phyloP scores from a whole-genome alignment of 2,113 vertebrate genomes.

The Festucalex cinctus region DNA sequence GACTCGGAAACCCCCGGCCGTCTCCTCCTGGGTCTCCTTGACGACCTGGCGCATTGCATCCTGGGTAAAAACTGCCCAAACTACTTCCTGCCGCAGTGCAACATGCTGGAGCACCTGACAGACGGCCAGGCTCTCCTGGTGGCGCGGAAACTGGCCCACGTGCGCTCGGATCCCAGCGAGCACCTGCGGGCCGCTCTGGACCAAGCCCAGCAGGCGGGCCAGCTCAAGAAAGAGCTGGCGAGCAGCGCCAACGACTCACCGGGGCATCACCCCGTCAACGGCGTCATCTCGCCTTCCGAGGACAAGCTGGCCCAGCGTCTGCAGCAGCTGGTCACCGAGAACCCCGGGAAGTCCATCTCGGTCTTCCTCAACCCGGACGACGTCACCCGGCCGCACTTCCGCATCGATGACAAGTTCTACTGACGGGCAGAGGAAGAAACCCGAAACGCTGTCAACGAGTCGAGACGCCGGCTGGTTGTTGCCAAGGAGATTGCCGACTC shows the following conservation, averaged over 20 bases:
- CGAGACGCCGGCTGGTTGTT: conserved; percentile 40
- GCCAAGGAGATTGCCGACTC: conserved; percentile 44
- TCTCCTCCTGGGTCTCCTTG: conserved; percentile 80
- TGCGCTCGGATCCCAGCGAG: conserved; percentile 77
- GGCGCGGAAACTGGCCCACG: conserved; percentile 72
- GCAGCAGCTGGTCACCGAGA: conserved; percentile 80
- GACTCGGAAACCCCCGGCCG: conserved; percentile 75
- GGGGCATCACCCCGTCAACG: conserved; percentile 51
- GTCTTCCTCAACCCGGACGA: conserved; percentile 81
- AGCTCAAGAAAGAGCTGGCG: conserved; percentile 72
- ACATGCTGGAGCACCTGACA: conserved; percentile 76
- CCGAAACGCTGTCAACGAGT: conserved; percentile 43
- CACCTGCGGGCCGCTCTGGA: conserved; percentile 79
- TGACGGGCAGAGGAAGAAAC: conserved; percentile 42
- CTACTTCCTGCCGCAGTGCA: conserved; percentile 81
- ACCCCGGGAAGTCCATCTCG: conserved; percentile 79
- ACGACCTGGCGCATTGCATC: conserved; percentile 80
- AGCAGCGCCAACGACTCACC: conserved; percentile 68
- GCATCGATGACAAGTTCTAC: conserved; percentile 81
- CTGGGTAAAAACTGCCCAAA: conserved; percentile 79
- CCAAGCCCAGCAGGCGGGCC: conserved; percentile 77
- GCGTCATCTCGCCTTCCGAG: conserved; percentile 68
- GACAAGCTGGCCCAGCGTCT: conserved; percentile 75
- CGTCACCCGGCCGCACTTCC: conserved; percentile 77
- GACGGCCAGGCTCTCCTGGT: conserved; percentile 70